Evolutionary conservation across 2,797 vertebrate species (phyloP), one percentile per base, ranked within the genome.

Genomic region (Sternotherus odoratus): DNA sequence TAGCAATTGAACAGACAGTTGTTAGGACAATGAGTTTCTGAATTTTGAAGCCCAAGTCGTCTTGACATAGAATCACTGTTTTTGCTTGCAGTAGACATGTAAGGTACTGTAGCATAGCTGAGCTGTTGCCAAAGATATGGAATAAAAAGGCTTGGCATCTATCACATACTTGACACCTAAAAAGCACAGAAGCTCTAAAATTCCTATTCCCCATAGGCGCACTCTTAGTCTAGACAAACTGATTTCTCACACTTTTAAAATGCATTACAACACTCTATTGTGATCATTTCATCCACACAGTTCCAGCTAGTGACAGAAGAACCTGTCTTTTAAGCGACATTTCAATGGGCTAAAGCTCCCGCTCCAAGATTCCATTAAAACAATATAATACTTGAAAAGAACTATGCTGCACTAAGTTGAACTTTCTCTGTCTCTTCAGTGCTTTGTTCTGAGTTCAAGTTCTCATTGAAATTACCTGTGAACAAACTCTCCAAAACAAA

Each of bases 111-210:
- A 97, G 97, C 94, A 91, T 95, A 96, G 93, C 83, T 96, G 97
- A 97, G 95, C 84, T 95, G 96, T 97, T 97, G 98, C 98, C 98
- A 98, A 98, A 98, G 97, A 97, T 96, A 97, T 93, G 96, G 92
- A 97, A 97, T 96, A 96, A 97, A 98, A 97, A 97, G 95, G 98
- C 98, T 98, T 99, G 99, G 99, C 99, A 98, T 98, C 98, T 97
- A 98, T 98, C 98, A 98, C 97, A 96, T 95, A 98, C 98, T 98
- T 98, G 98, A 98, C 98, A 98, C 98, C 98, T 99, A 98, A 98
- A 98, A 97, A 98, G 97, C 97, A 98, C 98, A 98, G 98, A 98
- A 98, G 98, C 96, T 97, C 98, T 96, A 95, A 97, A 97, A 97
- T 96, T 97, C 95, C 95, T 96, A 95, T 97, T 96, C 97, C 96